A percentile compares a stretch with the other conserved stretches of the same genome.
Conservation (phyloP, 2,797 vertebrate genomes). For the Sebastes melanostomus region DNA sequence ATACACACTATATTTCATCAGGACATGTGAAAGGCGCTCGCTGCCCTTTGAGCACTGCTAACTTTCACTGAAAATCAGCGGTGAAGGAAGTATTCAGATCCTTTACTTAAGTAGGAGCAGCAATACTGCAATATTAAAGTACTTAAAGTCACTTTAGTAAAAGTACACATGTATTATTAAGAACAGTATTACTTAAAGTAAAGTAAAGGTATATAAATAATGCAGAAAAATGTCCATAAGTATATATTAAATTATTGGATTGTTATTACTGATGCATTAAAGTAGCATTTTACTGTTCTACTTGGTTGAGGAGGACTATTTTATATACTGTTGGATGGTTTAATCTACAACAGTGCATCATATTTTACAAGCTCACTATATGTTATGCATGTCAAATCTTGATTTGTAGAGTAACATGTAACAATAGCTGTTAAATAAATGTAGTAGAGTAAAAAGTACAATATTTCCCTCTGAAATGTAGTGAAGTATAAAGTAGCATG, state of each 20-base stretch:
- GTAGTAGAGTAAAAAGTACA: too few relatives aligned
- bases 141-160: not conserved
- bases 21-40: not conserved
- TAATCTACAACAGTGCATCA: too few relatives aligned
- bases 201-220: not conserved
- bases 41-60: constrained; percentile 8
- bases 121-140: not conserved
- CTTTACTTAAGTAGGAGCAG: not conserved
- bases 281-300: not conserved
- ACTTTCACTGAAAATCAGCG: not conserved
- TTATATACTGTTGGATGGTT: too few relatives aligned
- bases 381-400: too few relatives aligned
- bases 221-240: not conserved
- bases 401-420: too few relatives aligned
- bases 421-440: not conserved
- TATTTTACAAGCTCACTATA: too few relatives aligned
- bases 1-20: constrained; percentile 31
- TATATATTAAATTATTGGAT: not conserved
- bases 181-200: not conserved
- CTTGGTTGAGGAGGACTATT: too few relatives aligned
- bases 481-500: not conserved
- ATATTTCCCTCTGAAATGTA: too few relatives aligned
- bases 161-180: not conserved
- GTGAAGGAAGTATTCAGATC: not conserved
- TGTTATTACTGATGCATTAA: not conserved